Conservation (phyloP, 2,113 vertebrate species). For the Poeciliopsis retropinna region DNA sequence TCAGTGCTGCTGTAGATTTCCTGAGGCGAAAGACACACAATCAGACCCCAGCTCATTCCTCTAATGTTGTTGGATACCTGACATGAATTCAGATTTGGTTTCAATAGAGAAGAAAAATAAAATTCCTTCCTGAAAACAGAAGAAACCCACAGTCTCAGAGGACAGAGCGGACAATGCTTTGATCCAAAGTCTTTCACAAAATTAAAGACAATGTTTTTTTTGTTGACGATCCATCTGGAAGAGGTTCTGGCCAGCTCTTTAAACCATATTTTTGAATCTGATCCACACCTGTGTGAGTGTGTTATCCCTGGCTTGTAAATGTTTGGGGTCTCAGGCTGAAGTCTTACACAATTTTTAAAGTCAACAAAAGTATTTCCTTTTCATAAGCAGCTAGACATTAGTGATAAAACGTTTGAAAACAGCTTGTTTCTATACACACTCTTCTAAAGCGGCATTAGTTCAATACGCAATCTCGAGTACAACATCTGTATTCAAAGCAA, state of each 20-base stretch:
- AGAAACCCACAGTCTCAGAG: constrained; percentile 24
- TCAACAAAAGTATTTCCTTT: constrained; percentile 9
- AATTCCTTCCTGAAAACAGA: constrained; percentile 27
- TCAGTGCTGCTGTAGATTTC: not conserved
- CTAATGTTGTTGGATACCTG: not conserved
- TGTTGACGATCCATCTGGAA: constrained; percentile 45
- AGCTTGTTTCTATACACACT: not conserved
- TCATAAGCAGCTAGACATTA: not conserved
- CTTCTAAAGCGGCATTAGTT: not conserved
- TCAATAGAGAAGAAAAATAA: constrained; percentile 22
- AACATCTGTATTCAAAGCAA: constrained; percentile 1
- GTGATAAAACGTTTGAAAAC: not conserved
- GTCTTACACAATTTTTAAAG: constrained; percentile 17
- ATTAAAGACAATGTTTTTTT: constrained; percentile 37
- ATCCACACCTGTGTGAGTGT: constrained; percentile 23
- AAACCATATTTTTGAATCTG: constrained; percentile 21
- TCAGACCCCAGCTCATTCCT: not conserved
- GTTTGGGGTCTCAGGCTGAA: constrained; percentile 11
- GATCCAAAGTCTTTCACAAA: constrained; percentile 28
- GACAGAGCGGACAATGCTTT: constrained; percentile 8
- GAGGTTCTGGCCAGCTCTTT: constrained; percentile 7
- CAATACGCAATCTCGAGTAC: not conserved
- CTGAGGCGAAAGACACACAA: not conserved
- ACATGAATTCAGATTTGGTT: constrained; percentile 10
- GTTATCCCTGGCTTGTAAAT: constrained; percentile 9